phyloP scores from a whole-genome alignment of 2,797 vertebrate genomes.

The Tolypeutes matacus region DNA sequence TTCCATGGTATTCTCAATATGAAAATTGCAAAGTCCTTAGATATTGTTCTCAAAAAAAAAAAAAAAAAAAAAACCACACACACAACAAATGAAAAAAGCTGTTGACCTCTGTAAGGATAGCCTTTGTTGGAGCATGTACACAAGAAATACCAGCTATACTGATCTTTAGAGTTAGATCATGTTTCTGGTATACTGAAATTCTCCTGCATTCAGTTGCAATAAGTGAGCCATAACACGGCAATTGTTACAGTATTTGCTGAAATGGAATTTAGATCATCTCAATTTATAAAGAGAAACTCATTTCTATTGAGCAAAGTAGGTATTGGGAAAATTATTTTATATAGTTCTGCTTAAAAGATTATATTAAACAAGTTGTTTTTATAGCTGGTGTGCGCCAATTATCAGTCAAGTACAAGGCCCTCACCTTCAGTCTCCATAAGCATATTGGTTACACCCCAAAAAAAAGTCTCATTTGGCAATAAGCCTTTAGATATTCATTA shows the following conservation, averaged over 20 bases:
- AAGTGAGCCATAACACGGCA: background rate
- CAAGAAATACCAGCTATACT: background rate
- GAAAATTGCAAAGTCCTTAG: constrained; percentile 44
- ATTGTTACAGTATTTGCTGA: background rate
- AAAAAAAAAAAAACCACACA: background rate
- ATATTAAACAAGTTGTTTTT: constrained; percentile 65
- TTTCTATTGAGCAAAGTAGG: constrained; percentile 50
- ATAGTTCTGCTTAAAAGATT: constrained; percentile 5
- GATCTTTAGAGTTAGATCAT: background rate
- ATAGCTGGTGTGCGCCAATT: constrained; percentile 60
- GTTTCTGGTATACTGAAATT: background rate
- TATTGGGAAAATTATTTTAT: constrained; percentile 47
- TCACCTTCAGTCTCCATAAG: constrained; percentile 56
- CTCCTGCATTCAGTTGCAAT: background rate
- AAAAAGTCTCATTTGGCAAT: constrained; percentile 72
- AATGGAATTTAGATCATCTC: constrained; percentile 50
- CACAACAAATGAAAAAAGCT: background rate
- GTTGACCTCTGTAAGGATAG: background rate
- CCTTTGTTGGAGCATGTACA: background rate
- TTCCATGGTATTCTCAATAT: constrained; percentile 68
- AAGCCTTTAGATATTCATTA: constrained; percentile 80
- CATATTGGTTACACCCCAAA: constrained; percentile 78
- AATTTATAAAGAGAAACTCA: constrained; percentile 43
- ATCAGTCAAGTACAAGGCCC: constrained; percentile 70
- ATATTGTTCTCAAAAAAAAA: constrained; percentile 45